Base-by-base conservation (phyloP, 2,113 vertebrate species). In the Cyanistes caeruleus region DNA sequence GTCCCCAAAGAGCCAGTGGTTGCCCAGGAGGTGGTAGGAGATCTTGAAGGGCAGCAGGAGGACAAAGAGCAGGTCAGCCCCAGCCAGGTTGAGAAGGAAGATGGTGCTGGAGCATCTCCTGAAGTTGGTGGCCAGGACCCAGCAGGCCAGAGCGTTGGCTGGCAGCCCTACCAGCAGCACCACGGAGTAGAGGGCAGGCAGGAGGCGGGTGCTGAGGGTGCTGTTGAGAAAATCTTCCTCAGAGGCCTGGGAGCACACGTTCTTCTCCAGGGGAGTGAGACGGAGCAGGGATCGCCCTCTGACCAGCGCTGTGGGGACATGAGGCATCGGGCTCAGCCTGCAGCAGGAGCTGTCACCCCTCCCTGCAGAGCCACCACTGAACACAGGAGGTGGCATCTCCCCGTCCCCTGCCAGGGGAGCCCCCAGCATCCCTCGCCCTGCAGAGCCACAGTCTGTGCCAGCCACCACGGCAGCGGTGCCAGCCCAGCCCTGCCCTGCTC, bases 1-100 rank as follows among this genome's bases (percentile, higher is more conserved):
- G 55, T 98, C 97, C 30, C 97, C 97, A 60, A 97, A 97, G 67
- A 90, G 56, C 97, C 98, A 98, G 87, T 97, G 35, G 46, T 97
- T 97, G 64, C 97, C 97, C 77, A 96, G 15, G 16, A 97, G 94
- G 63, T 97, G 90, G 56, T 98, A 98, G 51, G 79, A 74, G 70
- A 98, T 97, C 90, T 93, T 97, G 82, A 98, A 95, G 24, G 98
- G 98, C 53, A 98, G 93, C 25, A 95, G 43, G 13, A 97, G 76
- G 43, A 77, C 43, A 11, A 98, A 94, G 20, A 97, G 46, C 59
- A 98, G 87, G 87, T 98, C 97, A 0, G 96, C 95, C 31, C 17
- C 10, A 0, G 96, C 97, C 94, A 97, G 72, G 64, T 97, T 98
- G 74, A 97, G 77, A 49, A 97, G 77, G 44, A 97, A 94, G n/a